Conservation (phyloP, 1,140 invertebrate genomes). For the Drosophila ohnishii region DNA sequence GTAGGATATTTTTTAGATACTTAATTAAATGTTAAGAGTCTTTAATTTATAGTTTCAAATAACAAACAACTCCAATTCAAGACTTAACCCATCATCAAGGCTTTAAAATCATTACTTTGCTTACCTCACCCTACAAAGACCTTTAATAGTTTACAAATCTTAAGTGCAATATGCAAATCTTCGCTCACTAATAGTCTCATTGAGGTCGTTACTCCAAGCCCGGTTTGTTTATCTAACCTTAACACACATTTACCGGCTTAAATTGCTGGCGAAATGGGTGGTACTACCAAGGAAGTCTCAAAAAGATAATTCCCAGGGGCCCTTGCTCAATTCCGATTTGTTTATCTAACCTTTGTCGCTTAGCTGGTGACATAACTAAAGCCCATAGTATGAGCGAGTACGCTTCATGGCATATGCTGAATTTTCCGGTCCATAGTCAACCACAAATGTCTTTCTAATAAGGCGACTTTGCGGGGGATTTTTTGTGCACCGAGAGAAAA, state of each 20-base stretch:
- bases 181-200: not conserved
- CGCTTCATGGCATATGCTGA: slow-evolving; percentile 39
- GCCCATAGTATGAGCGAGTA: slow-evolving; percentile 16
- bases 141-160: not conserved
- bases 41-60: not conserved
- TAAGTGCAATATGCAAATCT: slow-evolving; percentile 4
- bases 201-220: slow-evolving; percentile 15
- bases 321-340: slow-evolving; percentile 48
- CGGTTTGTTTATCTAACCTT: slow-evolving; percentile 42
- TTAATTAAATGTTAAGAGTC: not conserved
- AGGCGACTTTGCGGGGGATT: slow-evolving; percentile 4
- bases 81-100: not conserved
- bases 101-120: not conserved
- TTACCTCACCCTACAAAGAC: slow-evolving; percentile 8
- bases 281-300: slow-evolving; percentile 3
- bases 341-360: slow-evolving; percentile 66
- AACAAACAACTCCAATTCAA: not conserved
- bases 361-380: slow-evolving; percentile 57
- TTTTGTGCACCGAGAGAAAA: slow-evolving; percentile 26
- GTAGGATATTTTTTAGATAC: not conserved
- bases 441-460: slow-evolving; percentile 57
- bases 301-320: slow-evolving; percentile 2
- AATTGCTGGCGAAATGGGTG: not conserved
- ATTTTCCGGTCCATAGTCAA: slow-evolving; percentile 30
- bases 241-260: slow-evolving; percentile 9